phyloP scores from a whole-genome alignment of 2,797 vertebrate genomes.

The Characodon lateralis region DNA sequence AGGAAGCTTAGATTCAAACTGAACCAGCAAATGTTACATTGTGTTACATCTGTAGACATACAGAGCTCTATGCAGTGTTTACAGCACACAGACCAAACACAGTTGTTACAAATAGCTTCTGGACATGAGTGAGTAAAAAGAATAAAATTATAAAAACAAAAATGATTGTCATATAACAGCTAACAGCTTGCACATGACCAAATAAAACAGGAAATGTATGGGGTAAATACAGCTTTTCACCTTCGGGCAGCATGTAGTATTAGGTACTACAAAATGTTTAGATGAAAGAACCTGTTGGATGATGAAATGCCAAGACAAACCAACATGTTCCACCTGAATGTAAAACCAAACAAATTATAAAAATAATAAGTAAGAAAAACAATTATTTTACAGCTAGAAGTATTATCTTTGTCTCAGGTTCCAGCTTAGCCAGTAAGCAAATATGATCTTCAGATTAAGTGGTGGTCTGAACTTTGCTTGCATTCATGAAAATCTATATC shows the following conservation, averaged over 20 bases:
- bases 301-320: background rate
- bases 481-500: background rate
- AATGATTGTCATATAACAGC: background rate
- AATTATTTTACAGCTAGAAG: background rate
- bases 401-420: constrained; percentile 3
- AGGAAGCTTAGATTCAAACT: background rate
- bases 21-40: background rate
- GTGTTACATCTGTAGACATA: background rate
- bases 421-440: background rate
- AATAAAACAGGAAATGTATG: background rate
- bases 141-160: constrained; percentile 1
- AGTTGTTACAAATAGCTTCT: constrained; percentile 24
- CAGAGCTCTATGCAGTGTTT: background rate
- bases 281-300: background rate
- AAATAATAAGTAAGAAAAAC: background rate
- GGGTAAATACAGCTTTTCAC: background rate
- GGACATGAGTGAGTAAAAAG: background rate
- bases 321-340: background rate
- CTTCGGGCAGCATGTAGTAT: background rate
- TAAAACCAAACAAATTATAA: constrained; percentile 2
- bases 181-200: constrained; percentile 16
- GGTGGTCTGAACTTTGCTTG: background rate
- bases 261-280: background rate
- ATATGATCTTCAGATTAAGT: background rate
- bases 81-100: background rate